Base-by-base conservation (phyloP, 2,797 vertebrate species). In the Neosilurus hyrtlii region DNA sequence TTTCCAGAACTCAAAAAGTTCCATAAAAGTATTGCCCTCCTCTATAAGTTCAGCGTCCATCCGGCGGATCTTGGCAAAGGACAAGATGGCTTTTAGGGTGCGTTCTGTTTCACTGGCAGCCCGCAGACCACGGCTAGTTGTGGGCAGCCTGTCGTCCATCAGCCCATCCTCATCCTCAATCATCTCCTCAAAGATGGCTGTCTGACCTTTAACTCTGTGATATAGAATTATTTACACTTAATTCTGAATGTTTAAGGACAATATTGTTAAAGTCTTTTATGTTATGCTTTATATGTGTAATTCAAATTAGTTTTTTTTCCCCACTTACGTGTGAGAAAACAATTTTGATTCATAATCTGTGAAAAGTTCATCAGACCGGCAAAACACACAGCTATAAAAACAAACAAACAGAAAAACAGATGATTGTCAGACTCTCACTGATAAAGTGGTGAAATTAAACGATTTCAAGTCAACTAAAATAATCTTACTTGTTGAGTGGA, bases 101-200 rank as follows among this genome's bases (percentile, higher is more conserved):
- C 97, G 95, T 86, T 99, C 98, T 0, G 94, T 97, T 92, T 99
- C 98, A 83, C 98, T 99, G 87, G 94, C 89, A 0, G 97, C 97
- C 97, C 98, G 98, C 20, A 99, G 94, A 18, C 98, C 98, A 65
- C 98, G 93, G 87, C 95, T 98, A 57, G 98, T 99, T 61, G 97
- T 98, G 77, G 98, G 97, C 10, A 96, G 93, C 35, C 97, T 95
- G 87, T 99, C 98, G 82, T 99, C 98, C 18, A 99, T 95, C 11
- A 99, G 91, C 1, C 97, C 97, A 68, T 99, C 98, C 84, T 99
- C 97, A 49, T 99, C 98, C 91, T 99, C 98, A 79, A 99, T 99
- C 98, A 99, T 99, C 89, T 99, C 98, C 84, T 99, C 98, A 86
- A 99, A 99, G 89, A 99, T 97, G 86, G 97, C 98, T 24, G 94